A percentile compares a stretch with the other conserved stretches of the same genome.
phyloP scores from a whole-genome alignment of 1,140 invertebrate genomes.

The Cyclina sinensis region DNA sequence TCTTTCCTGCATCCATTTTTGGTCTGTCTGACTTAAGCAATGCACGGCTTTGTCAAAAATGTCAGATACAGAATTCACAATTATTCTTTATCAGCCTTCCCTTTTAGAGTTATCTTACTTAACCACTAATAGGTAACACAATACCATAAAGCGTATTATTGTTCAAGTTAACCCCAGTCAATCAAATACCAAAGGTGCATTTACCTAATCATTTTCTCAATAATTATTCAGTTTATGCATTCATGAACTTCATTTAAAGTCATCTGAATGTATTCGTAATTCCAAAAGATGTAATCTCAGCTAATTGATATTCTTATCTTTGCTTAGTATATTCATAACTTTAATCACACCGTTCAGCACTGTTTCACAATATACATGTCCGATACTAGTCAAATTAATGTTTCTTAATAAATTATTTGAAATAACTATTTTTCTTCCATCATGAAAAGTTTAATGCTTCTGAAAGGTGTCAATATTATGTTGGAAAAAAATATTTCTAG shows the following conservation, averaged over 20 bases:
- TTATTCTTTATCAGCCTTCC: neutral
- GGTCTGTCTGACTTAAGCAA: neutral
- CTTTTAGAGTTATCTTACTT: neutral
- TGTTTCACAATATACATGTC: no score
- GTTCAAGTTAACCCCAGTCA: neutral
- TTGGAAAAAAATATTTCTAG: no score
- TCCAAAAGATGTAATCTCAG: neutral
- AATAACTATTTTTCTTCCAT: no score
- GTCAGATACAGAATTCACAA: constrained; percentile 1
- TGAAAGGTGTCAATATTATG: no score
- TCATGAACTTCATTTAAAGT: neutral
- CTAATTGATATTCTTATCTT: neutral
- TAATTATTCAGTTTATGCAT: constrained; percentile 6
- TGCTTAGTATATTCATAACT: neutral
- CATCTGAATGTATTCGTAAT: neutral
- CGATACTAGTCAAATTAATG: no score
- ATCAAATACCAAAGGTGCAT: neutral
- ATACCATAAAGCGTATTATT: neutral
- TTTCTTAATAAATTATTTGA: no score
- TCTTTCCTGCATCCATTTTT: constrained; percentile 21
- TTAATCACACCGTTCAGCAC: no score
- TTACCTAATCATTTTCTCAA: neutral
- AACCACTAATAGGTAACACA: neutral
- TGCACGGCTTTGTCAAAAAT: neutral
- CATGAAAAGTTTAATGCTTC: no score